phyloP scores from a whole-genome alignment of 2,113 vertebrate genomes.

The Aspidoscelis tigris region DNA sequence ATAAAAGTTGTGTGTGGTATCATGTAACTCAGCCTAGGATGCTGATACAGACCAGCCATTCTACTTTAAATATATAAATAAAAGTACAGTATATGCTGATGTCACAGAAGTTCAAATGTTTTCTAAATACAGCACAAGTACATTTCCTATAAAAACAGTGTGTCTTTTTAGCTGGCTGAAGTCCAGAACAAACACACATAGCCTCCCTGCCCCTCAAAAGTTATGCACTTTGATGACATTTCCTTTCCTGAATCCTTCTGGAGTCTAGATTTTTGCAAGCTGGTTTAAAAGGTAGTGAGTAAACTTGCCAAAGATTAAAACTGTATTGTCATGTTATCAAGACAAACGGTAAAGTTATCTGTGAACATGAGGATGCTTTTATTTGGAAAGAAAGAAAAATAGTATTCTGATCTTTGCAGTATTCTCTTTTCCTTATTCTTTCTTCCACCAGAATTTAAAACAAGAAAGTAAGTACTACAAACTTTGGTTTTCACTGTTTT shows the following conservation, averaged over 20 bases:
- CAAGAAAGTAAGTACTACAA: too few relatives aligned
- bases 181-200: background rate
- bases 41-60: too few relatives aligned
- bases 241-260: slow-evolving; percentile 9
- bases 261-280: background rate
- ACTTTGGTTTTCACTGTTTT: too few relatives aligned
- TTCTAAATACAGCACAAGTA: too few relatives aligned
- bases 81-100: too few relatives aligned
- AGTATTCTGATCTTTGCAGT: background rate
- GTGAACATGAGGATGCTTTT: background rate
- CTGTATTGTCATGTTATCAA: background rate
- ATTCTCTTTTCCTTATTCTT: background rate
- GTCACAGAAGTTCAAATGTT: too few relatives aligned
- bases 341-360: background rate
- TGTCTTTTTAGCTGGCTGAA: too few relatives aligned
- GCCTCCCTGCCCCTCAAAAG: background rate
- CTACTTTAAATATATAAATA: too few relatives aligned
- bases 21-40: too few relatives aligned
- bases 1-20: too few relatives aligned
- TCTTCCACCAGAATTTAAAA: background rate
- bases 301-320: background rate
- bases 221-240: background rate
- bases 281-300: slow-evolving; percentile 14
- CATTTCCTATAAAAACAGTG: too few relatives aligned
- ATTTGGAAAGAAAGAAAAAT: background rate